Evolutionary conservation across 2,113 vertebrate genomes (phyloP).

Genomic region (Malurus cyaneus): DNA sequence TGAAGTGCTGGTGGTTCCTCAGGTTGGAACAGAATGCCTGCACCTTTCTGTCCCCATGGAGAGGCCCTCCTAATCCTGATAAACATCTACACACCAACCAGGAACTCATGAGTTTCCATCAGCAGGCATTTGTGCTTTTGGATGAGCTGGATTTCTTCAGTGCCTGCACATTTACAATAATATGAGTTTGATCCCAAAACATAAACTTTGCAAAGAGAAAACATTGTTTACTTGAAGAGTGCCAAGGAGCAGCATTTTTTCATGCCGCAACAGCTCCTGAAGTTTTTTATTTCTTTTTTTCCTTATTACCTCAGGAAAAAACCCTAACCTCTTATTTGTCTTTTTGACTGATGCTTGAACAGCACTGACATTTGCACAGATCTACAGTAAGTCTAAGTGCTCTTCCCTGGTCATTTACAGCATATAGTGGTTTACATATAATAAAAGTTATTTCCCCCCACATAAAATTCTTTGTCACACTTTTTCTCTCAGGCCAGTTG

Average conservation of each 20-base stretch:
- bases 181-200: not conserved
- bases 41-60: not conserved
- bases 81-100: not conserved
- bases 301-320: not conserved
- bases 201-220: not conserved
- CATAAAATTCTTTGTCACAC: not conserved
- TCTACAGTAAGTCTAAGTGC: not conserved
- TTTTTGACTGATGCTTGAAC: not conserved
- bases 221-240: not conserved
- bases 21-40: not conserved
- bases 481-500: not conserved
- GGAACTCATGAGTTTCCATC: not conserved
- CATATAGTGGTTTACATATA: not conserved
- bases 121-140: not conserved
- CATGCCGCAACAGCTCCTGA: not conserved
- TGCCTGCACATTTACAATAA: not conserved
- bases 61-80: not conserved
- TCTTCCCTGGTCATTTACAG: not conserved
- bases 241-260: constrained; percentile 5
- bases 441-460: not conserved
- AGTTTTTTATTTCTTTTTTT: not conserved
- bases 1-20: constrained; percentile 26
- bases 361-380: not conserved
- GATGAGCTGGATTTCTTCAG: not conserved
- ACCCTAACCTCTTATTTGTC: not conserved